phyloP scores from a whole-genome alignment of 2,797 vertebrate species.

The Rallus crepitans region DNA sequence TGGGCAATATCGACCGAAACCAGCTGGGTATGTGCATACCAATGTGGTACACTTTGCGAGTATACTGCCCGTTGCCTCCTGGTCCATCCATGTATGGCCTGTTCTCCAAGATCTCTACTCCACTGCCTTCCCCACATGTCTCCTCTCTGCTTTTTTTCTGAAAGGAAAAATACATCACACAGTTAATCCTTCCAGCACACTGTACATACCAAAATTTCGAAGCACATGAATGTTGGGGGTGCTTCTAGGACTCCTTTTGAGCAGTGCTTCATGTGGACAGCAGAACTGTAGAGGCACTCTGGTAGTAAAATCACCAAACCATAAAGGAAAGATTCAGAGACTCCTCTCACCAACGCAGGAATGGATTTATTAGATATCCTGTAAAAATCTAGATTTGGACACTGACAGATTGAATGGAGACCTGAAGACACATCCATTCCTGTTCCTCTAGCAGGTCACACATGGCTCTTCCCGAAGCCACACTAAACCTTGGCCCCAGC shows the following conservation, averaged over 20 bases:
- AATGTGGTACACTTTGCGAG: slow-evolving; percentile 98
- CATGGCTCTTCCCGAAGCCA: fast-evolving
- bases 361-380: neutral
- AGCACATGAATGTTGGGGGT: fast-evolving
- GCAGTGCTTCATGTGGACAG: neutral
- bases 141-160: slow-evolving; percentile 99
- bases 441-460: neutral
- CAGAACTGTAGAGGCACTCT: neutral
- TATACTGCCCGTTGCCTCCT: slow-evolving; percentile 94
- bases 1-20: slow-evolving; percentile 96
- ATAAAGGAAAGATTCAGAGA: neutral
- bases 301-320: neutral
- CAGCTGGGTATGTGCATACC: slow-evolving; percentile 99
- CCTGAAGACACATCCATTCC: neutral
- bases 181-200: neutral
- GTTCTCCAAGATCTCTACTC: slow-evolving; percentile 98
- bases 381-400: neutral
- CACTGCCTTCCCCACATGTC: slow-evolving; percentile 94
- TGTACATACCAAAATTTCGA: fast-evolving
- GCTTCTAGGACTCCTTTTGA: neutral
- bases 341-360: neutral
- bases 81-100: slow-evolving; percentile 95
- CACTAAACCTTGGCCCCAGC: neutral
- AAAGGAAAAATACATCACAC: neutral
- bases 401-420: neutral